These are phyloP conservation scores for Erebia aethiops DNA, from an alignment of 2,888 invertebrate genomes.

Conservation along the genomic window DNA sequence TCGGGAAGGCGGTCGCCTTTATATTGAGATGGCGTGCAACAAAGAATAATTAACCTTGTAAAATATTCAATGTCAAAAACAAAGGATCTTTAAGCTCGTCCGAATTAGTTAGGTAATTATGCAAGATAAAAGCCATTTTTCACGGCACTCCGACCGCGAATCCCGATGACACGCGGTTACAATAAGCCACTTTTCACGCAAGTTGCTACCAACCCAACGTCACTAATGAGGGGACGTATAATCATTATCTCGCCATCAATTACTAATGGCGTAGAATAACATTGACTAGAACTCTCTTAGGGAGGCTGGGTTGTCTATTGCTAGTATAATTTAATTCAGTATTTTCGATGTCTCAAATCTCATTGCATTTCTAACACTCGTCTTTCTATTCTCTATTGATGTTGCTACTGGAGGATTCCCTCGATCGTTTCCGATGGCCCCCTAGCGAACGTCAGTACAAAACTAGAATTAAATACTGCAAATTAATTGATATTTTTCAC, in stretches of 20 bases:
- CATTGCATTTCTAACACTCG: conserved; percentile 57
- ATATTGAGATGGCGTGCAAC: background rate
- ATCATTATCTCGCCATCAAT: conserved; percentile 42
- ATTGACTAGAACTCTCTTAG: conserved; percentile 55
- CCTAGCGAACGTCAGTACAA: conserved; percentile 53
- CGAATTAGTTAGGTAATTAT: conserved; percentile 28
- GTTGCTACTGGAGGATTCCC: conserved; percentile 28
- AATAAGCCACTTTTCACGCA: conserved; percentile 49
- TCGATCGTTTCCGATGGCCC: conserved; percentile 48
- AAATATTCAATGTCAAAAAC: conserved; percentile 28
- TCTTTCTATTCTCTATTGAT: conserved; percentile 27
- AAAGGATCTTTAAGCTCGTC: conserved; percentile 33
- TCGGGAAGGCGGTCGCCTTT: conserved; percentile 29
- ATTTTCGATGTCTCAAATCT: conserved; percentile 60
- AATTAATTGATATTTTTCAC: conserved; percentile 64
- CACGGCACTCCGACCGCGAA: conserved; percentile 42
- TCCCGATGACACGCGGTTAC: conserved; percentile 48
- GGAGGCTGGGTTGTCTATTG: conserved; percentile 60
- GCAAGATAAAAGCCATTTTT: conserved; percentile 7
- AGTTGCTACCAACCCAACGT: conserved; percentile 59
- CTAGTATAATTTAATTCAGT: conserved; percentile 45
- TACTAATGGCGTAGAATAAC: conserved; percentile 32
- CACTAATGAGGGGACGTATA: conserved; percentile 55
- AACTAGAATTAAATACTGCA: conserved; percentile 57
- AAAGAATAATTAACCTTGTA: conserved; percentile 11